These are phyloP conservation scores for Tragulus kanchil DNA, from an alignment of 2,113 vertebrate species.

Conservation along the genomic window DNA sequence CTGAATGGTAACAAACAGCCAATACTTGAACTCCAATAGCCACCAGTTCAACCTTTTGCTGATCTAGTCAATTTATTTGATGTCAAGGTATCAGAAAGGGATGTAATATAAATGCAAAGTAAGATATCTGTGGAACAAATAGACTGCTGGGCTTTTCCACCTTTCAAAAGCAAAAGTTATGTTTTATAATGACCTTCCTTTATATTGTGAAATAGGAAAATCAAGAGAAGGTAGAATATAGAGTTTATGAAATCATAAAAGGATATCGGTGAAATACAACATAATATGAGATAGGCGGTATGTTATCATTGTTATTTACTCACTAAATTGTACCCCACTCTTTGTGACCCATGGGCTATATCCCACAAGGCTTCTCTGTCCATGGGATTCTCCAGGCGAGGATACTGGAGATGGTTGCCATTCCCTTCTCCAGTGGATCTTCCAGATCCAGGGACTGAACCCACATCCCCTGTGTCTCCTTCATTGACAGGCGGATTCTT, in stretches of 20 bases:
- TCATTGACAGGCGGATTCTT: background rate
- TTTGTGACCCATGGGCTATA: background rate
- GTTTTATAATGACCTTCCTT: background rate
- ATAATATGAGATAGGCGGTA: background rate
- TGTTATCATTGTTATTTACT: background rate
- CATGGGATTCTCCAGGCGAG: background rate
- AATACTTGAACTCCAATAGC: background rate
- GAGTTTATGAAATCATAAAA: background rate
- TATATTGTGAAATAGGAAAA: background rate
- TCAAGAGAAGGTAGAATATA: background rate
- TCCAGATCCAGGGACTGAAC: background rate
- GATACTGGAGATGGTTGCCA: background rate
- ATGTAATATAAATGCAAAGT: background rate
- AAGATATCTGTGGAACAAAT: background rate
- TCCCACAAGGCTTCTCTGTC: background rate
- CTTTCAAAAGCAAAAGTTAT: background rate
- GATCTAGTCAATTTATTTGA: background rate
- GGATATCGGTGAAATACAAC: background rate
- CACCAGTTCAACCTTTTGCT: background rate
- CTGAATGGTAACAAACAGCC: background rate
- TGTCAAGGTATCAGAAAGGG: background rate
- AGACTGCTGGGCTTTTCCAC: background rate
- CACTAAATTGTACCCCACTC: background rate
- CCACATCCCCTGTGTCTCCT: background rate
- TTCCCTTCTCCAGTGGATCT: background rate